Evolutionary conservation across 2,888 invertebrate species (phyloP).

Genomic region (Trileptium ribeirensis): DNA sequence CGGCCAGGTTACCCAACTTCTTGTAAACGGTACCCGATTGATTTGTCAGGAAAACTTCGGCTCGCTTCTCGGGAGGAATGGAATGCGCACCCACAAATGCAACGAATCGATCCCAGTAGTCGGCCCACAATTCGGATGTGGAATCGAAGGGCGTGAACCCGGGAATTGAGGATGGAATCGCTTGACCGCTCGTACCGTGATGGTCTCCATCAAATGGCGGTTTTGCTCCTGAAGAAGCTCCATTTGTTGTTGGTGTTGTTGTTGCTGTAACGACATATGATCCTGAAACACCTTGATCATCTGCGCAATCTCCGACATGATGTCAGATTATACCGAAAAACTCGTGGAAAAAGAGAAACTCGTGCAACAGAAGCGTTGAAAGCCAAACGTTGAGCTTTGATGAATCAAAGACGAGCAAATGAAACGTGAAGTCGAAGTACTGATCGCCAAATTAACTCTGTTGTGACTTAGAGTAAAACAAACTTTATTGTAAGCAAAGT

Average conservation of each 20-base stretch:
- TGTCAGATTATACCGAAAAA: too few species aligned
- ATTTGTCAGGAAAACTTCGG: conserved; percentile 12
- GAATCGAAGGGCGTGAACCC: conserved; percentile 19
- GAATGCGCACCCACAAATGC: conserved; percentile 8
- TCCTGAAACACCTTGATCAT: too few species aligned
- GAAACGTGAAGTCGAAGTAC: too few species aligned
- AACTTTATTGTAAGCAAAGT: too few species aligned
- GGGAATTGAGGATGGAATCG: neutral
- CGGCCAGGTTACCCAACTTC: neutral
- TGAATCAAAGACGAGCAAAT: too few species aligned
- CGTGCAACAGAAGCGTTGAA: too few species aligned
- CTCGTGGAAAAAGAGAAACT: too few species aligned
- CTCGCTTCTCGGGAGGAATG: neutral
- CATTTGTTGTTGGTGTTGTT: conserved; percentile 1
- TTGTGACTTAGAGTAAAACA: too few species aligned
- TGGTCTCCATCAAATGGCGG: neutral
- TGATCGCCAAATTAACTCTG: too few species aligned
- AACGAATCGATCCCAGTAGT: conserved; percentile 13
- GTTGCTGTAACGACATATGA: neutral
- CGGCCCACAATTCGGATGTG: conserved; percentile 19
- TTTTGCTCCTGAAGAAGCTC: neutral
- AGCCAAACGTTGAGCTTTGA: too few species aligned
- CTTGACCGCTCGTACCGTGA: neutral
- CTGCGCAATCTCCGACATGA: too few species aligned
- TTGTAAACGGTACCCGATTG: conserved; percentile 26